Percentiles rank a stretch among this genome's conserved stretches.
These are phyloP conservation scores for Steinernema hermaphroditum DNA, from an alignment of 2,888 invertebrate species.

Conservation along the genomic window DNA sequence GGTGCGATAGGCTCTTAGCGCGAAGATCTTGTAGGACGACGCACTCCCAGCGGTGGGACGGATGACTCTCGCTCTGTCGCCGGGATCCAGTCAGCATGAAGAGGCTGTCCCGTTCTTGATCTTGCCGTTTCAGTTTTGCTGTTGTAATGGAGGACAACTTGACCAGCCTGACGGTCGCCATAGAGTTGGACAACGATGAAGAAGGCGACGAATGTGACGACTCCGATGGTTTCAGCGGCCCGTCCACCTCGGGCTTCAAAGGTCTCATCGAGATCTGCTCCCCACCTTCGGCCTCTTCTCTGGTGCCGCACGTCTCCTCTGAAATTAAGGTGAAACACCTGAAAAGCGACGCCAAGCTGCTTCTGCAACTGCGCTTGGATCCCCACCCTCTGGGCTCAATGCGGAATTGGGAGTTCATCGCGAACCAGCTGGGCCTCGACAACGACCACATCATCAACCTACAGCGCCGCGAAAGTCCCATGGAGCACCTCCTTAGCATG, in stretches of 20 bases:
- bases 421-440: constrained; percentile 27
- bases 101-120: no score
- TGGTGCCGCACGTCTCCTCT: neutral
- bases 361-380: constrained; percentile 31
- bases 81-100: no score
- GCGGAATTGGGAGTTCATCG: constrained; percentile 35
- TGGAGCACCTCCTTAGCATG: neutral
- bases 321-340: neutral
- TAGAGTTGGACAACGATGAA: neutral
- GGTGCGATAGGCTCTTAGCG: no score
- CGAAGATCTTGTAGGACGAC: no score
- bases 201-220: neutral
- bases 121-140: no score
- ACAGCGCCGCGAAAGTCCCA: constrained; percentile 1
- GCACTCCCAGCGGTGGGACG: no score
- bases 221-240: neutral
- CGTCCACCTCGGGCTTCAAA: neutral
- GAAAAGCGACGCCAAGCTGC: neutral
- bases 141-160: no score
- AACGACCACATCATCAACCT: constrained; percentile 31
- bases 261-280: neutral
- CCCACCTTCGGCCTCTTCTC: neutral
- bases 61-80: no score
- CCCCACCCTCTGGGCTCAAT: constrained; percentile 33
- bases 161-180: neutral